These are phyloP conservation scores for Cydia splendana DNA, from an alignment of 1,140 invertebrate species.

Conservation along the genomic window DNA sequence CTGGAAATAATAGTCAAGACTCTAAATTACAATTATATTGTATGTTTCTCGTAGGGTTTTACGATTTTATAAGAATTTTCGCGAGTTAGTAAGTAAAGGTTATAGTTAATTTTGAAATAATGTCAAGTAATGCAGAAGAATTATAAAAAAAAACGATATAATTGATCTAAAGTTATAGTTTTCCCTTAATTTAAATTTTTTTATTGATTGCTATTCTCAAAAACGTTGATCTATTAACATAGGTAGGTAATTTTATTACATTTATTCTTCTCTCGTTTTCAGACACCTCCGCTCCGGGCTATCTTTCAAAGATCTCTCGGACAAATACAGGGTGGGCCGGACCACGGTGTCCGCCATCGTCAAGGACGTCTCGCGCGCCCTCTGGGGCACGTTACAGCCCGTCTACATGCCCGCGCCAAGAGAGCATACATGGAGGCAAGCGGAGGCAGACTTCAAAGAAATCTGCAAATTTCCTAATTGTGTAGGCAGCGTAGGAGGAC, in stretches of 20 bases:
- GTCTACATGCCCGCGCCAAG: not conserved
- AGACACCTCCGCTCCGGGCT: not conserved
- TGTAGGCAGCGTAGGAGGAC: not conserved
- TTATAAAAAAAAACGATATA: too few relatives aligned
- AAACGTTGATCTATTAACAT: too few relatives aligned
- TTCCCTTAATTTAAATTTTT: too few relatives aligned
- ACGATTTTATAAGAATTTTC: too few relatives aligned
- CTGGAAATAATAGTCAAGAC: too few relatives aligned
- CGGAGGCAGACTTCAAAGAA: not conserved
- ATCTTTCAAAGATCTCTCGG: not conserved
- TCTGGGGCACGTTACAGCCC: slow-evolving; percentile 6
- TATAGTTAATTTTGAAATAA: too few relatives aligned
- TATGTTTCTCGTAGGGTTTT: too few relatives aligned
- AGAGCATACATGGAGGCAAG: not conserved
- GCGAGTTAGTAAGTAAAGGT: too few relatives aligned
- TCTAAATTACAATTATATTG: too few relatives aligned
- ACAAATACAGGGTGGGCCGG: not conserved
- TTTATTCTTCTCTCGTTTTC: not conserved
- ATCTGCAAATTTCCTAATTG: not conserved
- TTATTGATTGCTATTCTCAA: too few relatives aligned
- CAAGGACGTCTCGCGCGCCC: not conserved
- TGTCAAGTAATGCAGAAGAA: too few relatives aligned
- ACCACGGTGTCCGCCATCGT: not conserved
- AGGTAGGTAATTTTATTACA: not conserved
- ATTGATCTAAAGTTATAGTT: too few relatives aligned